Percentiles rank a stretch among this genome's conserved stretches.
phyloP scores from a whole-genome alignment of 2,888 invertebrate genomes.

The Salticus scenicus region DNA sequence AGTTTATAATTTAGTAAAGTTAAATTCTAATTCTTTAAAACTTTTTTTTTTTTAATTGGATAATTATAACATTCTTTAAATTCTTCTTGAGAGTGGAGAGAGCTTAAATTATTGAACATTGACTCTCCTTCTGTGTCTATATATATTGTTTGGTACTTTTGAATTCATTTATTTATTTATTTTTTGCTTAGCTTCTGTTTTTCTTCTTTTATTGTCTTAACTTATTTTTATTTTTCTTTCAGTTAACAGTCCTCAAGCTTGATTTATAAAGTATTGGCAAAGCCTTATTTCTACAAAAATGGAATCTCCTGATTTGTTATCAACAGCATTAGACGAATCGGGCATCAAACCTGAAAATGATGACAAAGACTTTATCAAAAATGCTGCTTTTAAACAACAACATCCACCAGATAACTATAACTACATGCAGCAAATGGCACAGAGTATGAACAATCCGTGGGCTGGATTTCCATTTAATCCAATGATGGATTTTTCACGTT shows the following conservation, averaged over 20 bases:
- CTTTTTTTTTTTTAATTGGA: no score
- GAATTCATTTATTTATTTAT: no score
- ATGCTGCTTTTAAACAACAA: constrained; percentile 1
- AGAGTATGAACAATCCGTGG: constrained; percentile 39
- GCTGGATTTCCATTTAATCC: constrained; percentile 20
- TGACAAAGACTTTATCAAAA: constrained; percentile 33
- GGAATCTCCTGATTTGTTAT: constrained; percentile 72
- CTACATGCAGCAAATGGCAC: constrained; percentile 27
- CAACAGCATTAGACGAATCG: constrained; percentile 73
- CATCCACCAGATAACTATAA: constrained; percentile 21
- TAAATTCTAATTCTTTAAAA: no score
- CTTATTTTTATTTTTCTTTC: constrained; percentile 7
- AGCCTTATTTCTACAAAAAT: constrained; percentile 7
- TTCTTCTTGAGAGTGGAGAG: no score
- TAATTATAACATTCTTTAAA: no score
- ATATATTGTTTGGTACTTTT: no score
- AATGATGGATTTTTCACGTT: constrained; percentile 50
- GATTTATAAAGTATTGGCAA: not conserved
- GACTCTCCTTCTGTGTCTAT: no score
- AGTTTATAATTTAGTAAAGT: no score
- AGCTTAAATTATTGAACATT: no score
- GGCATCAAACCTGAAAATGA: constrained; percentile 72
- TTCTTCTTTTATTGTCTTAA: no score
- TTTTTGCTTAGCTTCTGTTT: no score
- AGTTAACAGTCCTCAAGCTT: constrained; percentile 6